Conservation (phyloP, 1,140 invertebrate species). For the Micrasema minimum region DNA sequence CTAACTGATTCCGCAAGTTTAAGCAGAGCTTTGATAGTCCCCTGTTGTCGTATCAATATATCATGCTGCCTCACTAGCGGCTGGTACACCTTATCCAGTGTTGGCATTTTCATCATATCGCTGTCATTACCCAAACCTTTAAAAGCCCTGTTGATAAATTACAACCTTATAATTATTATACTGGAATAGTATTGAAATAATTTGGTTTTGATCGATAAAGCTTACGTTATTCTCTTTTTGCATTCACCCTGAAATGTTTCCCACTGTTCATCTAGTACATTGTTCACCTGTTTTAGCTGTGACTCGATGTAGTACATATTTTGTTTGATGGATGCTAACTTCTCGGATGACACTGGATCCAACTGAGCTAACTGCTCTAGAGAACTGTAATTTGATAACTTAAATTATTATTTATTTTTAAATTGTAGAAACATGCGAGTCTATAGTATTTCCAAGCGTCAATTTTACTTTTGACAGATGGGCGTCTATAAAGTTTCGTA, state of each 20-base stretch:
- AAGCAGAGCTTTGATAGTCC: conserved; percentile 62
- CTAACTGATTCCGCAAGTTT: conserved; percentile 52
- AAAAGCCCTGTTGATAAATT: conserved; percentile 39
- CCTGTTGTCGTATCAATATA: conserved; percentile 66
- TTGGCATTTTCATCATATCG: conserved; percentile 67
- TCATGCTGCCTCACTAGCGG: conserved; percentile 73
- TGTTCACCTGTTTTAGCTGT: conserved; percentile 69
- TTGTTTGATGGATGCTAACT: conserved; percentile 69
- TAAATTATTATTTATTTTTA: too few species aligned
- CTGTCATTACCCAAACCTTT: conserved; percentile 46
- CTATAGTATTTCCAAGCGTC: too few species aligned
- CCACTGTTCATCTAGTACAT: conserved; percentile 72
- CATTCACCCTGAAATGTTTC: conserved; percentile 66
- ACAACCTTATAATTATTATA: not conserved
- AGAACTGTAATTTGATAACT: conserved; percentile 56
- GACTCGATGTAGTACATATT: conserved; percentile 71
- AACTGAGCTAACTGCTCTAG: conserved; percentile 66
- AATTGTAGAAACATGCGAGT: too few species aligned
- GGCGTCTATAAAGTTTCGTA: too few species aligned
- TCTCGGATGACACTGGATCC: conserved; percentile 69
- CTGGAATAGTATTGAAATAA: not conserved
- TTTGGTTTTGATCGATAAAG: conserved; percentile 1
- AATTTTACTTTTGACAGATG: too few species aligned
- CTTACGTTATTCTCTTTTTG: conserved; percentile 61
- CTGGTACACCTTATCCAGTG: conserved; percentile 75